Conservation (phyloP, 1,140 invertebrate species). For the Pogonomyrmex barbatus region DNA sequence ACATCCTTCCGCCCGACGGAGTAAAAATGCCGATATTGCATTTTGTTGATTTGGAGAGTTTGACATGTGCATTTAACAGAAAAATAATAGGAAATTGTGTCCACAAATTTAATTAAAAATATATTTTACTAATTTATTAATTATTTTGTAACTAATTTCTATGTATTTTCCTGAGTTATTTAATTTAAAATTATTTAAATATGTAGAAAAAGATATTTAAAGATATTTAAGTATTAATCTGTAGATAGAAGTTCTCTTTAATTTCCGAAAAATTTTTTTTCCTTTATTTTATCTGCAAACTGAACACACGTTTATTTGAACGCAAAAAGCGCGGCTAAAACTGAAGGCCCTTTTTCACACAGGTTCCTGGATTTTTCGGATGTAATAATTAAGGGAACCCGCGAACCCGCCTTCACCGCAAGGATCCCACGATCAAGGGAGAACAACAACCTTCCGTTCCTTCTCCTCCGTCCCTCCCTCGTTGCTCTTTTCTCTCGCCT, state of each 20-base stretch:
- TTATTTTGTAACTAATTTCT: neutral
- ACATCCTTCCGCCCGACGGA: neutral
- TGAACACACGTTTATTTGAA: neutral
- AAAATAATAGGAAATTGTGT: neutral
- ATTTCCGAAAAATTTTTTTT: neutral
- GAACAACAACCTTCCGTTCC: constrained; percentile 46
- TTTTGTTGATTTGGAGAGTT: neutral
- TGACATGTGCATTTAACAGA: neutral
- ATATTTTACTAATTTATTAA: constrained; percentile 1
- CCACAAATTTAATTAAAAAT: neutral
- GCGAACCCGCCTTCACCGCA: constrained; percentile 7
- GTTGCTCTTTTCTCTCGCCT: neutral
- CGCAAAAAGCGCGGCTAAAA: neutral
- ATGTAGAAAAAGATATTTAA: neutral
- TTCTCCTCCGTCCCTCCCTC: neutral
- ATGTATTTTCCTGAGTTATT: neutral
- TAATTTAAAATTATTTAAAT: neutral
- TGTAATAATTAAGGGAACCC: constrained; percentile 50
- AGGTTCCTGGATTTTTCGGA: neutral
- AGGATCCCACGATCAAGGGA: constrained; percentile 32
- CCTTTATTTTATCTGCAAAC: neutral
- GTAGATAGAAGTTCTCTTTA: neutral
- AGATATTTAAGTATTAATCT: neutral
- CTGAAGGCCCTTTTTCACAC: neutral
- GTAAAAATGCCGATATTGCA: neutral